Evolutionary conservation across 30 jellyfish, hydroid and myxozoan genomes (phyloP), one percentile per base, ranked within the genome.

Genomic region (Aurelia sp.): DNA sequence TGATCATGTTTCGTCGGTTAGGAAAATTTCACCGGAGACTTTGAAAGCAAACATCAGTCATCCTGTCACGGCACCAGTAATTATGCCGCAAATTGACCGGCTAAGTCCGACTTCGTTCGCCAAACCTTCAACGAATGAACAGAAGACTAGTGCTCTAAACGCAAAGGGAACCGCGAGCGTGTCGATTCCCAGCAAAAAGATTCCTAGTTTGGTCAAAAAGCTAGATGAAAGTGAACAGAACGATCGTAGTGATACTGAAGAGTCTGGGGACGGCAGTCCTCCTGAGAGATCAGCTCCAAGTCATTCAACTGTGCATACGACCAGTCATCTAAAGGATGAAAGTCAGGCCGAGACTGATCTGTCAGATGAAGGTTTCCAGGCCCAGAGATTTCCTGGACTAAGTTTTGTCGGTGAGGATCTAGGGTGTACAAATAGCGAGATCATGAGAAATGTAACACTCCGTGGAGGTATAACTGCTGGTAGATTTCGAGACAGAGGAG

Each of bases 401-500:
- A 80, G 89, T 61, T 35, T 21, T 57, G 58, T 71, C 37, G 97
- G 73, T 6, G 98, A 82, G 19, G 98, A 93, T 65, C 89, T 96
- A 0, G 86, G 97, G 73, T 93, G 98, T 82, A 93, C 97, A 47
- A 82, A 81, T 65, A 93, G 98, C 47, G 96, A 93, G 70, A 83
- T 74, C 5, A 73, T 93, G 40, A 68, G 69, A 27, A 88, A 93
- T 52, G 97, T 89, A 53, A 93, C 98, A 1, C 65, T 93, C 27
- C 96, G 97, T 17, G 97, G 97, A 19, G 97, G 97, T 0, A 53
- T 93, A 41, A 85, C 67, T 21, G 79, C 98, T 0, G 98, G 98
- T 13, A 88, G 61, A 53, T 93, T 93, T 73, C 84, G 67, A 64
- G 98, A 93, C 85, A 63, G 97, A 16, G 98, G 98, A 12, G 69